A percentile compares a stretch with the other conserved stretches of the same genome.
Conservation (phyloP, 2,797 vertebrate genomes). For the Poeciliopsis presidionis region DNA sequence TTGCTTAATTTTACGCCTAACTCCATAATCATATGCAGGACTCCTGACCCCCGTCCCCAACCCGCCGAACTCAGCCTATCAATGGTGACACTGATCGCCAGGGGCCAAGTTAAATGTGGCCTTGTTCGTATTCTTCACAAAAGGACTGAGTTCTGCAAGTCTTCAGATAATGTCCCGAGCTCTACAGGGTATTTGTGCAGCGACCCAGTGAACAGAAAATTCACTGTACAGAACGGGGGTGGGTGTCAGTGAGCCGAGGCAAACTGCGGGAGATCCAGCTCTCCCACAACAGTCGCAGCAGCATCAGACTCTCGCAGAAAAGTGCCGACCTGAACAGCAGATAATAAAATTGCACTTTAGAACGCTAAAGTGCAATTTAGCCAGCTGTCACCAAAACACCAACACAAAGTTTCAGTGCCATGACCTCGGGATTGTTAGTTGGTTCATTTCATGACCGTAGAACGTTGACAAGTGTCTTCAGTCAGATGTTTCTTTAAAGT, state of each 20-base stretch:
- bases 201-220: conserved; percentile 26
- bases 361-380: not conserved
- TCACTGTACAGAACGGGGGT: conserved; percentile 35
- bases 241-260: conserved; percentile 17
- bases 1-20: conserved; percentile 2
- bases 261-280: conserved; percentile 1
- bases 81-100: conserved; percentile 32
- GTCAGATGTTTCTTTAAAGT: too few relatives aligned
- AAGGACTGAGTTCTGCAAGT: conserved; percentile 5
- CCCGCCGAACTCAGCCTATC: not conserved
- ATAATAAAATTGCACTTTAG: not conserved
- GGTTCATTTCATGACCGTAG: not conserved
- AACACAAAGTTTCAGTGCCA: not conserved
- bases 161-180: conserved; percentile 12
- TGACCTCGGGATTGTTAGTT: not conserved
- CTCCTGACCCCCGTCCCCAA: not conserved
- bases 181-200: conserved; percentile 13
- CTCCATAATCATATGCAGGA: conserved; percentile 27
- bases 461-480: not conserved
- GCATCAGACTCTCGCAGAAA: not conserved
- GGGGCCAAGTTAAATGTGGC: conserved; percentile 28
- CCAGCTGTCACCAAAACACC: not conserved
- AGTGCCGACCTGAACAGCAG: not conserved
- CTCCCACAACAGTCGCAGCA: not conserved
- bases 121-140: conserved; percentile 33